Evolutionary conservation across 1,140 invertebrate genomes (phyloP).

Genomic region (Samia ricini): DNA sequence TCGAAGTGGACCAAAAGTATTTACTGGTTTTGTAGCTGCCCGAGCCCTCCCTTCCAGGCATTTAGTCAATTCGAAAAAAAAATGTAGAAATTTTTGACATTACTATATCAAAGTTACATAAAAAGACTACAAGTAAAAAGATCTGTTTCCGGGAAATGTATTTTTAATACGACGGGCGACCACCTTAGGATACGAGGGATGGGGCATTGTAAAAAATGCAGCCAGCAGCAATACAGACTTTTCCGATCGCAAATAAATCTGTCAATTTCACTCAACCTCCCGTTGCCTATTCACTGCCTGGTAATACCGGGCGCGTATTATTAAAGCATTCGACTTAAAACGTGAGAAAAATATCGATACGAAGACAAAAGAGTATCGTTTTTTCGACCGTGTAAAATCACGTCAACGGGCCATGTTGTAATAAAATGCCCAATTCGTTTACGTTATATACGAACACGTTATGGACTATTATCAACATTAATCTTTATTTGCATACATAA

Average conservation of each 20-base stretch:
- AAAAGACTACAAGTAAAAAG: background rate
- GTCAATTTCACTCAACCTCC: conserved; percentile 74
- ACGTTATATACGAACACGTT: background rate
- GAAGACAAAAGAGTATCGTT: background rate
- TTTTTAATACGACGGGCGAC: conserved; percentile 5
- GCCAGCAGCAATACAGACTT: conserved; percentile 59
- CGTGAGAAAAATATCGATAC: conserved; percentile 3
- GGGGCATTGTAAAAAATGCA: conserved; percentile 62
- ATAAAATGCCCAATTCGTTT: background rate
- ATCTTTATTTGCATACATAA: background rate
- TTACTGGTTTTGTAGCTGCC: no score
- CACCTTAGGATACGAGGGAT: conserved; percentile 8
- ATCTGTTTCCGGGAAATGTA: background rate
- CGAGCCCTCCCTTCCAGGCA: no score
- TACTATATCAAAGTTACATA: no score
- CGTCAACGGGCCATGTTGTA: background rate
- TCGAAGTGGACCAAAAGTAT: no score
- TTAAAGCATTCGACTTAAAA: conserved; percentile 6
- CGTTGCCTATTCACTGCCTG: conserved; percentile 48
- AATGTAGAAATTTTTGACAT: no score
- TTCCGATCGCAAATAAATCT: conserved; percentile 74
- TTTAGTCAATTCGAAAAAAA: no score
- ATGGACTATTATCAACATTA: background rate
- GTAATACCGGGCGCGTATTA: conserved; percentile 7
- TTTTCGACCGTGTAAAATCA: background rate